Evolutionary conservation across 2,797 vertebrate species (phyloP), one percentile per base, ranked within the genome.

Genomic region (Halcyon smyrnensis): DNA sequence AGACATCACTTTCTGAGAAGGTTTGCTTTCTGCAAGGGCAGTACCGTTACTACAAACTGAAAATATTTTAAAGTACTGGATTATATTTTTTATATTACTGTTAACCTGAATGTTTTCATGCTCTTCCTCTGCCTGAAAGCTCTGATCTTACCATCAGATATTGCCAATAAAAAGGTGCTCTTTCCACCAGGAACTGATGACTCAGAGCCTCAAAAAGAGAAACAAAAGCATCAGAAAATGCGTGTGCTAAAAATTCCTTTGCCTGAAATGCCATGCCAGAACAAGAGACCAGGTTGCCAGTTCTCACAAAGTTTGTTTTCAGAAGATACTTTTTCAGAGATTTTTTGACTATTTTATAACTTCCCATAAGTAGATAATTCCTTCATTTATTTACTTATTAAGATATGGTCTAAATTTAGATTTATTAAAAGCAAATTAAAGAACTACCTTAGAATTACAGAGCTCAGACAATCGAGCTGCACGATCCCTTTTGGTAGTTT

Each of bases 41-140:
- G 4, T 34, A 17, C 32, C 1, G 0, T 30, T 64, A 34, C 51
- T 76, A 51, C 53, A 77, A 57, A 8, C 0, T 27, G 28, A 48
- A 68, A 60, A n/a, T 18, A 6, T 27, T 14, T 41, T 12, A 41
- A 83, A 83, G 8, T 14, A 9, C 2, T 13, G 28, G 11, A 36
- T 51, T 56, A 9, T 43, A 27, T 41, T 27, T 57, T 63, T 43
- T 18, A 30, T 27, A 0, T 53, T 69, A 24, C 15, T 19, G 4
- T 71, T 39, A 15, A 60, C 30, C 12, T 30, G 39, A 80, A 27
- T 2, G 15, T 59, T 37, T 59, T 41, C 34, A 15, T 3, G 13
- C 12, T 65, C 43, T 37, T 65, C 18, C 20, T 67, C 57, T 69
- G 15, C 43, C 53, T 15, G 12, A 34, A 34, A 81, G 5, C 57